phyloP scores from a whole-genome alignment of 2,113 vertebrate genomes.

The Eublepharis macularius region DNA sequence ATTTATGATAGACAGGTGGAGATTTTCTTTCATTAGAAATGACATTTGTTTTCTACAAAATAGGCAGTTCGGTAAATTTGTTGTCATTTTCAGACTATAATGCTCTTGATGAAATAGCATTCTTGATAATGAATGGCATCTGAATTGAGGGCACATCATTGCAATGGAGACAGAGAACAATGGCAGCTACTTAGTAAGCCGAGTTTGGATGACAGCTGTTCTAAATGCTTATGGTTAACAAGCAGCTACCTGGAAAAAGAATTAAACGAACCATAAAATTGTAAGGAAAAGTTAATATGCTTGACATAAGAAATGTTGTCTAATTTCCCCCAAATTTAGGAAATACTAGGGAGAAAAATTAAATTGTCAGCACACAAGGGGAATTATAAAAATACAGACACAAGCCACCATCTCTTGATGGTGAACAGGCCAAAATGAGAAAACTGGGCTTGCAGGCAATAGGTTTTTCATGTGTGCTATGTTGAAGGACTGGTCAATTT shows the following conservation, averaged over 20 bases:
- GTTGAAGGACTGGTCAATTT: neutral
- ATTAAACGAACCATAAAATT: conserved; percentile 41
- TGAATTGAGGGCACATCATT: conserved; percentile 11
- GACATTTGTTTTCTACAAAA: conserved; percentile 29
- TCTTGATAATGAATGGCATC: conserved; percentile 48
- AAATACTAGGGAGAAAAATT: neutral
- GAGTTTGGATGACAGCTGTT: conserved; percentile 45
- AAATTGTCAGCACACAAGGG: neutral
- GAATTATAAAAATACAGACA: neutral
- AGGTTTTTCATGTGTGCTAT: neutral
- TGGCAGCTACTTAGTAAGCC: conserved; percentile 32
- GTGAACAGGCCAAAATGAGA: neutral
- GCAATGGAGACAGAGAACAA: conserved; percentile 4
- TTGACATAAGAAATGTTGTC: conserved; percentile 28
- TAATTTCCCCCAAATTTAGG: neutral
- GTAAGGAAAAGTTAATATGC: conserved; percentile 32
- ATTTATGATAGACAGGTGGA: conserved; percentile 24
- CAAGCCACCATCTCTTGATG: neutral
- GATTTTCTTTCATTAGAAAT: conserved; percentile 18
- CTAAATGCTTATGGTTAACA: conserved; percentile 39
- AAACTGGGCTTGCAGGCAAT: neutral
- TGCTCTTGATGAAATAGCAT: conserved; percentile 30
- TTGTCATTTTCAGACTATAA: conserved; percentile 55
- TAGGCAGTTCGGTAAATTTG: conserved; percentile 25
- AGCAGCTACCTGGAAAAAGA: conserved; percentile 17